Base-by-base conservation (phyloP, 2,888 invertebrate genomes). In the Eristalis pertinax region DNA sequence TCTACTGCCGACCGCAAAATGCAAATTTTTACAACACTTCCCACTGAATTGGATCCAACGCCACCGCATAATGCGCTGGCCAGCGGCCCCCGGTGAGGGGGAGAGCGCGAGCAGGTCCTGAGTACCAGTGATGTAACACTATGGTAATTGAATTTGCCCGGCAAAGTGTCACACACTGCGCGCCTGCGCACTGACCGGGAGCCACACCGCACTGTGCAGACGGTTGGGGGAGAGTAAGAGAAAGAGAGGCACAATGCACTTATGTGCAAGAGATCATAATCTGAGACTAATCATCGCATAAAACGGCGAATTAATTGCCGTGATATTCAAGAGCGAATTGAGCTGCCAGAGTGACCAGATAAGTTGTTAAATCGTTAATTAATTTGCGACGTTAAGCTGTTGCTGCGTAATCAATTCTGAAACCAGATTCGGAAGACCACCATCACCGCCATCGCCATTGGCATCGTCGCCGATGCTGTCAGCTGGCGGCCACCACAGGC, bases 301-400 rank as follows among this genome's bases (percentile, higher is more conserved):
- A 87, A 84, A 87, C 69, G 84, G 75, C 76, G 68, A 87, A 87
- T 87, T 87, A 87, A 87, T 87, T 84, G 58, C 87, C 76, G 67
- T 80, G 84, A 87, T 87, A 87, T 80, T 80, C 84, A 87, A 87
- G 50, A 50, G 84, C 70, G 87, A 87, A 84, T 80, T 84, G 87
- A 87, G 84, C 87, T 87, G 87, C 83, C 87, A 84, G 75, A 76
- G 83, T 87, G 84, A 87, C 75, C 87, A 87, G 87, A 87, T 87
- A 87, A 87, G 87, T 87, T 87, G 87, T 87, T 87, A 87, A 87
- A 84, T 87, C 87, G 84, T 84, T 87, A 87, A 84, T 87, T 84
- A 87, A 87, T 87, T 87, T 84, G 87, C 83, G 87, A 87, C 87
- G 68, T 87, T 84, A 87, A 87, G 87, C 87, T 84, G 87, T 84